Conservation (phyloP, 2,888 invertebrate genomes). For the Leptinotarsa tumamoca region DNA sequence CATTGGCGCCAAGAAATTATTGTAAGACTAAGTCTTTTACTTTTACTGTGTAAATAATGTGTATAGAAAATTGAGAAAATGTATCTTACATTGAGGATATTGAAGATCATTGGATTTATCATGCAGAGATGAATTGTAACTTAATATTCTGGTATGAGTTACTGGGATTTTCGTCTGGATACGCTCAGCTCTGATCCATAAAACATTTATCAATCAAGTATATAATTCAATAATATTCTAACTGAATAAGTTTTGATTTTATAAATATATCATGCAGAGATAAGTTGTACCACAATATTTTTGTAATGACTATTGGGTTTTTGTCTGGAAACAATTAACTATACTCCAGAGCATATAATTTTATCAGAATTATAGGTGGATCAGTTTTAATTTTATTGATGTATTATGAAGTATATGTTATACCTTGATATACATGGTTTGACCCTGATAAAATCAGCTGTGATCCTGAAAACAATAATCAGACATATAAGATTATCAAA, state of each 20-base stretch:
- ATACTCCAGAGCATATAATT: neutral
- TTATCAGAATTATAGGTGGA: neutral
- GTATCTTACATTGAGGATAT: slow-evolving; percentile 25
- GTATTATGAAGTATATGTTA: neutral
- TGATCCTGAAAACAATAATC: neutral
- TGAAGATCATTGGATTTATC: slow-evolving; percentile 7
- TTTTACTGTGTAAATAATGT: slow-evolving; percentile 43
- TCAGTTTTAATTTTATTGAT: neutral
- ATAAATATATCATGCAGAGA: neutral
- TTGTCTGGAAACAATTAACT: neutral
- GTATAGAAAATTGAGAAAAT: slow-evolving; percentile 37
- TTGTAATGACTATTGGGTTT: no score
- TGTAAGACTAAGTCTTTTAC: slow-evolving; percentile 41
- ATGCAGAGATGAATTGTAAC: neutral
- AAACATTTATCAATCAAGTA: neutral
- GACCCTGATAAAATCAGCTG: no score
- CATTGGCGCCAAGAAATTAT: slow-evolving; percentile 39
- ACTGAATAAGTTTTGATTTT: neutral
- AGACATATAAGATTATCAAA: slow-evolving; percentile 2
- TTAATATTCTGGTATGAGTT: neutral
- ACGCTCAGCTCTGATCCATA: neutral
- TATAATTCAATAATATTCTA: neutral
- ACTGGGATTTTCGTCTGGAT: neutral
- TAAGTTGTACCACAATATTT: no score
- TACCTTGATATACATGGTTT: no score